Evolutionary conservation across 2,797 vertebrate genomes (phyloP).

Genomic region (Gadopsis bispinosus): DNA sequence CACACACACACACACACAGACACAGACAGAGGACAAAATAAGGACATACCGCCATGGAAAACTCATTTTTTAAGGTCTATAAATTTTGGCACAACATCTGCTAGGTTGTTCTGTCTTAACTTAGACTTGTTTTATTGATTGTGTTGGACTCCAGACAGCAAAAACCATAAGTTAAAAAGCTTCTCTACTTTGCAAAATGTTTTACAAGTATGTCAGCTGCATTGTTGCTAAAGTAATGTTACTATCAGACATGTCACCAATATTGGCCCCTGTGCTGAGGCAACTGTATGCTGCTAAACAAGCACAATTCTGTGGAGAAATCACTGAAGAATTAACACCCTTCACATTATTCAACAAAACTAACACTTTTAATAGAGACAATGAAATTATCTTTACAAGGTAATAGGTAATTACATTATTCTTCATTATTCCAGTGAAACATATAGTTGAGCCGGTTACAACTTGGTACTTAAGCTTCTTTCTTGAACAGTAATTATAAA

Average conservation of each 20-base stretch:
- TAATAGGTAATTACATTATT: not conserved
- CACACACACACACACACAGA: conserved; percentile 4
- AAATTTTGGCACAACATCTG: conserved; percentile 48
- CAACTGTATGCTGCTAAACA: not conserved
- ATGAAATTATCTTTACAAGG: not conserved
- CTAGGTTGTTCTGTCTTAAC: conserved; percentile 41
- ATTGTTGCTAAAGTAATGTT: not conserved
- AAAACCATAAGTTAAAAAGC: conserved; percentile 26
- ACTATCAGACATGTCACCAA: not conserved
- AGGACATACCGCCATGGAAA: conserved; percentile 40
- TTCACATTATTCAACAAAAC: not conserved
- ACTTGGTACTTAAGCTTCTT: not conserved
- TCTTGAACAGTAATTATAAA: not conserved
- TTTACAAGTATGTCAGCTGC: conserved; percentile 11
- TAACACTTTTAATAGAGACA: not conserved
- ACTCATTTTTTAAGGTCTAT: conserved; percentile 40
- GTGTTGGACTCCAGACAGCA: conserved; percentile 17
- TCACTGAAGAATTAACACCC: not conserved
- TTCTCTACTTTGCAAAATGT: conserved; percentile 6
- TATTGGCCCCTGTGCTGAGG: not conserved
- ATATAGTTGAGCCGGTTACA: not conserved
- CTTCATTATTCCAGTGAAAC: not conserved
- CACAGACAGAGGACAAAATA: conserved; percentile 43
- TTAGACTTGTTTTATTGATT: conserved; percentile 39
- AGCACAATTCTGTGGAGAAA: not conserved